A percentile compares a stretch with the other conserved stretches of the same genome.
phyloP scores from a whole-genome alignment of 2,797 vertebrate genomes.

The Antennarius maculatus region DNA sequence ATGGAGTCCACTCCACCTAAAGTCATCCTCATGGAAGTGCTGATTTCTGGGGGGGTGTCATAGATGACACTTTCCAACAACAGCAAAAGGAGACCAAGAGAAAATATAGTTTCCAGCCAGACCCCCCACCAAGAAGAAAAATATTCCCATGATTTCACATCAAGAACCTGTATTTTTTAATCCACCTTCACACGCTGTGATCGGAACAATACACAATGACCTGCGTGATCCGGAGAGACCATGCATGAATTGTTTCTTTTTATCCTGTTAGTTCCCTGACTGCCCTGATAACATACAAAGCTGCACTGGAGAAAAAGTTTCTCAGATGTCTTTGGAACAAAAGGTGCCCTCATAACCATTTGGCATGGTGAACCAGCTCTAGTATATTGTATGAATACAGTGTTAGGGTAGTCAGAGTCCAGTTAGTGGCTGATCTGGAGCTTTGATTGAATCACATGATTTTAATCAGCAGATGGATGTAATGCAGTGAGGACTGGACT shows the following conservation, averaged over 20 bases:
- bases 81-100: constrained; percentile 13
- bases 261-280: constrained; percentile 15
- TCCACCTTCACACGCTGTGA: constrained; percentile 60
- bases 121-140: constrained; percentile 39
- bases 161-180: constrained; percentile 42
- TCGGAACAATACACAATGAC: constrained; percentile 67
- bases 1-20: constrained; percentile 1
- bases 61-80: constrained; percentile 24
- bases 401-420: too few relatives aligned
- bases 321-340: constrained; percentile 4
- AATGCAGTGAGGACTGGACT: too few relatives aligned
- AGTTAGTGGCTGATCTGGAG: not conserved
- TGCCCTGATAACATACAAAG: constrained; percentile 51
- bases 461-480: not conserved
- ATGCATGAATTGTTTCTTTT: constrained; percentile 55
- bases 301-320: constrained; percentile 24
- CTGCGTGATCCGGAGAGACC: constrained; percentile 38
- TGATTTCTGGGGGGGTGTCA: constrained; percentile 1
- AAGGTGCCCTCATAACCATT: not conserved
- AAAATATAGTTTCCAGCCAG: not conserved
- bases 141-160: constrained; percentile 11
- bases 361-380: not conserved
- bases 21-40: not conserved
- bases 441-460: not conserved
- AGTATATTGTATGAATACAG: not conserved